phyloP scores from a whole-genome alignment of 2,797 vertebrate genomes.

The Macrochelys suwanniensis region DNA sequence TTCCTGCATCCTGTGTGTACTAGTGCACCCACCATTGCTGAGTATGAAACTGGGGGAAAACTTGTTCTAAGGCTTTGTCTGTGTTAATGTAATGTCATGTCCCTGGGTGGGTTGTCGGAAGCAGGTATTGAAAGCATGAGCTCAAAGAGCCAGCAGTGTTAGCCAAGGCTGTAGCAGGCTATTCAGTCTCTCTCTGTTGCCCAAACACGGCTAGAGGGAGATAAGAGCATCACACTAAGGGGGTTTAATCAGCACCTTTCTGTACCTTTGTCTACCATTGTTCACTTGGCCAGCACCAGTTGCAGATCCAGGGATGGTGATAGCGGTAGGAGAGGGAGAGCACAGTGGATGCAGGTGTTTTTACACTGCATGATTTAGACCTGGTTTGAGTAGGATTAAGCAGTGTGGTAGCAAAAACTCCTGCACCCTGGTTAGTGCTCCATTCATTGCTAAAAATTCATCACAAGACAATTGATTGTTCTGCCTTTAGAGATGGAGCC shows the following conservation, averaged over 20 bases:
- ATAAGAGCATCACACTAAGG: neutral
- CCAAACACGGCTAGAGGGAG: neutral
- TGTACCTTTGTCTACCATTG: neutral
- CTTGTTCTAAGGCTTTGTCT: neutral
- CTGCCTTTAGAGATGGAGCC: neutral
- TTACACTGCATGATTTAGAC: too few species aligned
- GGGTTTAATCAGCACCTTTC: neutral
- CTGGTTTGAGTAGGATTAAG: too few species aligned
- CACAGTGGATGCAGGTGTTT: too few species aligned
- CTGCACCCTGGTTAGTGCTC: too few species aligned
- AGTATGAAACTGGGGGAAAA: neutral
- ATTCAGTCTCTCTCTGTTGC: neutral
- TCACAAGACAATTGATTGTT: neutral
- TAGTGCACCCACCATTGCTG: neutral
- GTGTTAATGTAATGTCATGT: neutral
- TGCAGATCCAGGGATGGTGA: neutral
- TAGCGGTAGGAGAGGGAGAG: neutral
- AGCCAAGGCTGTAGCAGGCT: neutral
- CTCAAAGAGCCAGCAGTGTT: neutral
- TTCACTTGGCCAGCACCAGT: neutral
- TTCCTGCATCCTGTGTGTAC: neutral
- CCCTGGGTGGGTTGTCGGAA: neutral
- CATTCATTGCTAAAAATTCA: neutral
- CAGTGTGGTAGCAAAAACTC: too few species aligned
- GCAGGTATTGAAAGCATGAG: neutral